Evolutionary conservation across 2,797 vertebrate genomes (phyloP), one percentile per base, ranked within the genome.

Genomic region (Peromyscus attwateri): DNA sequence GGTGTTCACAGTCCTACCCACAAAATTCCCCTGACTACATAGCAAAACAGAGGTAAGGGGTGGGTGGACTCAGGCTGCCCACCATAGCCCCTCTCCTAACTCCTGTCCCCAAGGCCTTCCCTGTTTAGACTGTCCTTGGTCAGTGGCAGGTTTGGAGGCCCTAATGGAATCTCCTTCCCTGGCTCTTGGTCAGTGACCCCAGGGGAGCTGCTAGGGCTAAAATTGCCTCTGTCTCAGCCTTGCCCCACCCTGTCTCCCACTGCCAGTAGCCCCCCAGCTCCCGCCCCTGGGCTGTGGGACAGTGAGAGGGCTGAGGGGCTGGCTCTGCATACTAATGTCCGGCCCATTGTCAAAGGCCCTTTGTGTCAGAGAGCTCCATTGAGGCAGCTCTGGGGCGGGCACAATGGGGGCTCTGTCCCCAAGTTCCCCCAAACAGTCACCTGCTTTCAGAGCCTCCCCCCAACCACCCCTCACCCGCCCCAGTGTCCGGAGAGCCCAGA

Each of bases 401-500:
- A 98, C 98, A 98, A 98, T 98, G 98, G 97, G 96, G 97, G 97
- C 98, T 98, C 98, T 98, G 98, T 98, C 98, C 95, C 84, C 19
- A 66, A 83, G 77, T 84, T 97, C 96, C 97, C 98, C 97, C 97
- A 97, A 98, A 98, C 98, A 98, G 98, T 97, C 98, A 98, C 97
- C 98, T 97, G 98, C 97, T 98, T 98, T 98, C 97, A 97, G 93
- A 91, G 89, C 97, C 70, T 76, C 85, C 97, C 97, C 97, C 91
- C 60, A 90, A 64, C 87, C 46, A 34, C 43, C 34, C 62, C n/a
- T 43, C 12, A 81, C 92, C 93, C 57, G 2, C 40, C 43, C 55
- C 75, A 95, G 96, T 95, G 95, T 96, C 96, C 97, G 2, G 73
- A 88, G 82, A 87, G 87, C 89, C 62, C 75, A 49, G 89, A 75